Conservation (phyloP, 2,797 vertebrate genomes). For the Periophthalmus magnuspinnatus region DNA sequence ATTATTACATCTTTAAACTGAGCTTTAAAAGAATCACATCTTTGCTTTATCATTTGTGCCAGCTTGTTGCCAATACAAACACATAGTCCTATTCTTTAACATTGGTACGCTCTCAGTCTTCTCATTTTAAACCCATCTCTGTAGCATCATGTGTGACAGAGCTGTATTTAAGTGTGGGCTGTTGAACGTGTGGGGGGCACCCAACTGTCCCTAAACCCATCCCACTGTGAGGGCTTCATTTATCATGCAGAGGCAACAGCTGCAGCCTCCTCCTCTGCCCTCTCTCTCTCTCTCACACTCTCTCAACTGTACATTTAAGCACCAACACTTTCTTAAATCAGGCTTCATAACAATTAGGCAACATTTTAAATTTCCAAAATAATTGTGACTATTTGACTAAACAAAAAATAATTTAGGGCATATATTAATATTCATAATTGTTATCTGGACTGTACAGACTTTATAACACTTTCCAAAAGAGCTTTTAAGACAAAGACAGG, state of each 20-base stretch:
- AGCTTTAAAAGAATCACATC: background rate
- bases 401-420: no score
- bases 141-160: background rate
- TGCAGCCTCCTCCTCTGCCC: background rate
- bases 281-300: background rate
- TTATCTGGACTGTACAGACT: no score
- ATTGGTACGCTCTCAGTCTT: background rate
- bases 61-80: no score
- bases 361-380: background rate
- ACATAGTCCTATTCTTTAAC: background rate
- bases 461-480: no score
- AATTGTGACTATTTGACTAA: no score
- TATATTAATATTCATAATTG: no score
- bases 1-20: no score
- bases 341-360: background rate
- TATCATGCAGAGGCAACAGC: constrained; percentile 15
- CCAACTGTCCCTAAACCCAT: constrained; percentile 9
- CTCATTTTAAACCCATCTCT: background rate
- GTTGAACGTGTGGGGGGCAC: constrained; percentile 2
- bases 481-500: no score
- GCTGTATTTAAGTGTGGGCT: background rate
- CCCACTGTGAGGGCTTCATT: constrained; percentile 12
- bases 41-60: background rate
- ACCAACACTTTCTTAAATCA: background rate
- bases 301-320: background rate